Conservation (phyloP, 1,140 invertebrate species). For the Nasonia giraulti region DNA sequence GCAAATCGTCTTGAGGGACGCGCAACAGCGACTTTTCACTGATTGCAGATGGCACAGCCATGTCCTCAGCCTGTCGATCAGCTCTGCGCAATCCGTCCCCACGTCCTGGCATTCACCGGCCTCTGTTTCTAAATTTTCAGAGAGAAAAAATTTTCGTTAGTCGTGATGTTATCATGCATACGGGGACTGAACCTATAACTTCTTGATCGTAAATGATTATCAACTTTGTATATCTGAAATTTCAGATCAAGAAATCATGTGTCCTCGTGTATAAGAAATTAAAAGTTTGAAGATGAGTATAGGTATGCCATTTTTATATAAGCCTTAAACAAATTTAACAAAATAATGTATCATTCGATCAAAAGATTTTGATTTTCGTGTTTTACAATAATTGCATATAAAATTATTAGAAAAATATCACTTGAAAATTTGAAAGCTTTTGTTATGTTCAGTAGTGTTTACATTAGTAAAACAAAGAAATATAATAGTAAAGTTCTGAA, state of each 20-base stretch:
- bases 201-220: not conserved
- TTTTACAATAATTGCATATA: too few relatives aligned
- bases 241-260: not conserved
- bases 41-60: constrained; percentile 75
- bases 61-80: constrained; percentile 73
- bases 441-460: not conserved
- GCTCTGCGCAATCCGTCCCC: constrained; percentile 72
- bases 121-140: constrained; percentile 66
- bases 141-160: constrained; percentile 18
- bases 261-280: not conserved
- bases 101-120: constrained; percentile 71
- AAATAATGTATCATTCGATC: not conserved
- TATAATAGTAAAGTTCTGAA: not conserved
- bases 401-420: not conserved
- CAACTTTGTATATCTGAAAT: not conserved
- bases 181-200: not conserved
- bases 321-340: not conserved
- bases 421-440: not conserved
- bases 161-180: not conserved
- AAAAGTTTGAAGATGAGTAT: not conserved
- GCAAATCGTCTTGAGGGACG: constrained; percentile 71
- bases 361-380: too few relatives aligned
- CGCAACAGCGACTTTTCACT: constrained; percentile 72
- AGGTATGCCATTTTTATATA: not conserved
- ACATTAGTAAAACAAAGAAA: not conserved